Evolutionary conservation across 2,888 invertebrate species (phyloP), one percentile per base, ranked within the genome.

Genomic region (Dryocosmus kuriphilus): DNA sequence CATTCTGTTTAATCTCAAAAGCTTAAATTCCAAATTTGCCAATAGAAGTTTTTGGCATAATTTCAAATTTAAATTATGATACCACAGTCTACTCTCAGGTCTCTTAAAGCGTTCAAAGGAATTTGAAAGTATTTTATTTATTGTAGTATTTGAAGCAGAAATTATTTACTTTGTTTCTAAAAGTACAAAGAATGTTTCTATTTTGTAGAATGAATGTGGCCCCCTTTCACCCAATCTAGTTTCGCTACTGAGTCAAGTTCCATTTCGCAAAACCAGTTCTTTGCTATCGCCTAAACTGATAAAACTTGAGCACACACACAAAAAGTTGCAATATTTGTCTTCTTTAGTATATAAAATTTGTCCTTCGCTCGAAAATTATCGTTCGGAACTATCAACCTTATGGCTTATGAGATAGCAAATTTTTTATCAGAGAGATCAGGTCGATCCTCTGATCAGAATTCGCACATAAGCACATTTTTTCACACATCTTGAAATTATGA

Each of bases 1-100:
- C n/a, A n/a, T n/a, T 11, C 1, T 11, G 11, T 35, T 9, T 35
- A 35, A 35, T 11, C 11, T 35, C 11, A 11, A 35, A 35, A 35
- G 1, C 11, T 35, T 3, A 35, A 35, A 35, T 35, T 35, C 11
- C 11, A 35, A 2, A 35, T 35, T 35, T 35, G n/a, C n/a, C n/a
- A n/a, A n/a, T n/a, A n/a, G n/a, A 81, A 74, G 76, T 82, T 79
- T 84, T 88, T 88, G 88, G 87, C 88, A 85, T 73, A 79, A 84
- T 85, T 86, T 89, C 86, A 88, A 87, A 82, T 83, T 82, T 82
- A 77, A 82, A 86, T 84, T 81, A 80, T 84, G 84, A 85, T 84
- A 85, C 82, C 80, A 82, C 82, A 82, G 82, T 87, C 85, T 85
- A 84, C 87, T 84, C 83, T 78, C 74, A 57, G 8, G 2, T n/a